Base-by-base conservation (phyloP, 2,797 vertebrate genomes). In the Channa striata region DNA sequence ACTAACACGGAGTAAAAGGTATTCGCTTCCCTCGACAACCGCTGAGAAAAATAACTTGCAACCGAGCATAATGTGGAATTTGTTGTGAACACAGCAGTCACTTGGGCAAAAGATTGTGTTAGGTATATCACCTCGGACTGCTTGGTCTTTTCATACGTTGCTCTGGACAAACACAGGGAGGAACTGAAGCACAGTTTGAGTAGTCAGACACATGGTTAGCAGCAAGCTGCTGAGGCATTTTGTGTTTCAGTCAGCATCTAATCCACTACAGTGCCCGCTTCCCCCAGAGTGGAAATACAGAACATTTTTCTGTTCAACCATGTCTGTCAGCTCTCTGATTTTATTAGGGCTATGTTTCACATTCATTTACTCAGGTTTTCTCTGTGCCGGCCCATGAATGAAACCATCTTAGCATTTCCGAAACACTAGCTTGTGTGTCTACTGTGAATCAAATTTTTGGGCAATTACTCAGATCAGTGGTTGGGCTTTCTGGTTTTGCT, bases 391-490 rank as follows among this genome's bases (percentile, higher is more conserved):
- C 67, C 82, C 62, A 71, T 86, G 84, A 90, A 91, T 87, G 87
- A 88, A 91, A 89, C 87, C 87, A 78, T 89, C 85, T 92, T 89
- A 90, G 87, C 90, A 89, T 90, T 87, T 88, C 91, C 90, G 89
- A 92, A 91, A 88, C 86, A 91, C 86, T 78, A 85, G 85, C 87
- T 79, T 86, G 83, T 88, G 89, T 90, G 91, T 92, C 89, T 89
- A 87, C 85, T 75, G 84, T 90, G 88, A 90, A 92, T 85, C 86
- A 88, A 80, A 92, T 91, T 89, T 92, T 87, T 49, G 81, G 85
- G 91, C 93, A 93, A 93, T 94, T 94, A 92, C 93, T 81, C 91
- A 91, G 89, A 91, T 93, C 91, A 89, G 86, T 91, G 91, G 85
- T 72, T 57, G 44, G 78, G 78, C 74, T 86, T 80, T 77, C 86